Evolutionary conservation across 2,113 vertebrate species (phyloP).

Genomic region (Siniperca chuatsi): DNA sequence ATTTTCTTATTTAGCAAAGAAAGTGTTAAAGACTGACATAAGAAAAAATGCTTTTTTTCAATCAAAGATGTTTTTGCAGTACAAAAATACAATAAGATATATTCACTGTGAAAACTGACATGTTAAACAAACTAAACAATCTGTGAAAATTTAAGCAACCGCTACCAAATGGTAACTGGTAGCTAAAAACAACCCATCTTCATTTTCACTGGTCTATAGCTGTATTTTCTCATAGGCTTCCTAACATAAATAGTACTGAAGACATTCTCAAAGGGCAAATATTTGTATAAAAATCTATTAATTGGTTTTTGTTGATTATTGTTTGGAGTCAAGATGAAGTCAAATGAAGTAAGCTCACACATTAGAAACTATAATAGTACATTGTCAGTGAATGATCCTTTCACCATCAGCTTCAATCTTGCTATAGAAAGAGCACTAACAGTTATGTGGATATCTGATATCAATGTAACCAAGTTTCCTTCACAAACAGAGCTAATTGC

Average conservation of each 20-base stretch:
- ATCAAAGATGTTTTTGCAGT: too few relatives aligned
- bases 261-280: not conserved
- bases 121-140: too few relatives aligned
- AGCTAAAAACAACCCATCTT: too few relatives aligned
- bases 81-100: too few relatives aligned
- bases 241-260: not conserved
- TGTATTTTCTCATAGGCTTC: not conserved
- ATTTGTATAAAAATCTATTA: not conserved
- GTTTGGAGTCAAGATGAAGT: not conserved
- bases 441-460: not conserved
- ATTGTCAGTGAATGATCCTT: not conserved
- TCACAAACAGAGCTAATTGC: conserved; percentile 60
- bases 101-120: not conserved
- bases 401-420: not conserved
- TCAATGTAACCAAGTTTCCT: conserved; percentile 33
- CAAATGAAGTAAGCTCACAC: not conserved
- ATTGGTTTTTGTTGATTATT: not conserved
- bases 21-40: not conserved
- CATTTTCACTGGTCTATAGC: not conserved
- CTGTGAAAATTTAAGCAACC: too few relatives aligned
- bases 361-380: not conserved
- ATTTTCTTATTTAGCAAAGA: not conserved
- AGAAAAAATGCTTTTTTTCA: too few relatives aligned
- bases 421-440: not conserved
- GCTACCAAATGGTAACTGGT: too few relatives aligned